Evolutionary conservation across 1,140 invertebrate species (phyloP).

Genomic region (Temnothorax nylanderi): DNA sequence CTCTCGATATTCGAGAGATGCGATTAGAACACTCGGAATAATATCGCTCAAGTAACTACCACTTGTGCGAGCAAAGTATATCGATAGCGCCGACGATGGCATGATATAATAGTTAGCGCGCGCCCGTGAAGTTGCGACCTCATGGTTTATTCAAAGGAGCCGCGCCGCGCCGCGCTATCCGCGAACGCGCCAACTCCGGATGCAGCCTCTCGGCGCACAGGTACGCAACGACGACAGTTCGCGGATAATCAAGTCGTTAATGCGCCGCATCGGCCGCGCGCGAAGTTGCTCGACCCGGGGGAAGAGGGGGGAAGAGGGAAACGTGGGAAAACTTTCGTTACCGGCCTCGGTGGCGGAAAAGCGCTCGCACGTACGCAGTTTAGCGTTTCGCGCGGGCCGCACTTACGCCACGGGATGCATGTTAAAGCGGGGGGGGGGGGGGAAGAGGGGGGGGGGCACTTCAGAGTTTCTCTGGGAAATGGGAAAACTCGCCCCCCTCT

Average conservation of each 20-base stretch:
- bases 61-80: background rate
- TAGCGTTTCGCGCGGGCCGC: slow-evolving; percentile 39
- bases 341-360: background rate
- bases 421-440: slow-evolving; percentile 20
- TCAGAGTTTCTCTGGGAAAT: slow-evolving; percentile 44
- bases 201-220: background rate
- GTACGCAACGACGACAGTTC: slow-evolving; percentile 23
- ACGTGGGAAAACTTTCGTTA: slow-evolving; percentile 45
- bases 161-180: slow-evolving; percentile 7
- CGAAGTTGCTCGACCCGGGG: slow-evolving; percentile 26
- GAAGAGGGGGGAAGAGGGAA: too few species aligned
- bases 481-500: background rate
- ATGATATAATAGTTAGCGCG: slow-evolving; percentile 12
- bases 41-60: background rate
- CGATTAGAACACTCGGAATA: background rate
- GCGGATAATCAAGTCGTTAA: slow-evolving; percentile 70
- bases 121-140: background rate
- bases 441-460: slow-evolving; percentile 30
- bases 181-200: background rate
- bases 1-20: background rate
- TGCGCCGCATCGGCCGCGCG: slow-evolving; percentile 39
- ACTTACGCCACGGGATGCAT: slow-evolving; percentile 56
- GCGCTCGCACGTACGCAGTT: slow-evolving; percentile 56
- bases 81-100: background rate
- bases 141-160: slow-evolving; percentile 54